These are phyloP conservation scores for Ectemnius cavifrons DNA, from an alignment of 2,888 invertebrate species.

Conservation along the genomic window DNA sequence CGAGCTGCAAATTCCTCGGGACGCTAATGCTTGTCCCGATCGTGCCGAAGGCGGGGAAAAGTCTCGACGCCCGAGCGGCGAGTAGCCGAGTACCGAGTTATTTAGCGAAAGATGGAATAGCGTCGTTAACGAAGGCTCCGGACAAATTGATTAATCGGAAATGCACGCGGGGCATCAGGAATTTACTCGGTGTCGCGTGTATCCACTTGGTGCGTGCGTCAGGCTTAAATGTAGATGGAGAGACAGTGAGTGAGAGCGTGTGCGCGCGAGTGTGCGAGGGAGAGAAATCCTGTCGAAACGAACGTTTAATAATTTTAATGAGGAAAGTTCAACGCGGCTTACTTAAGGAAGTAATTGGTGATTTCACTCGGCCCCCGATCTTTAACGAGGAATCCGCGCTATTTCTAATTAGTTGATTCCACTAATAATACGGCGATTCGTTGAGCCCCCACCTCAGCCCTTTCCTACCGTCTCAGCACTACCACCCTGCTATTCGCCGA, in stretches of 20 bases:
- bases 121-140: slow-evolving; percentile 39
- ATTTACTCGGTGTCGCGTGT: slow-evolving; percentile 21
- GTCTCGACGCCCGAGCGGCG: neutral
- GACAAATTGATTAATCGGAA: slow-evolving; percentile 50
- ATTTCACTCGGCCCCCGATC: slow-evolving; percentile 57
- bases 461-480: neutral
- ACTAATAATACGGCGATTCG: slow-evolving; percentile 57
- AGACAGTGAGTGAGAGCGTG: no score
- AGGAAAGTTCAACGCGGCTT: slow-evolving; percentile 61
- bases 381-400: slow-evolving; percentile 61
- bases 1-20: neutral
- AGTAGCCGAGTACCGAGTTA: slow-evolving; percentile 19
- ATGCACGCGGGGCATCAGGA: slow-evolving; percentile 22
- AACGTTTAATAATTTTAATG: slow-evolving; percentile 63
- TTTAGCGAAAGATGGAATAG: slow-evolving; percentile 1
- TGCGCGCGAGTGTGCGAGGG: no score
- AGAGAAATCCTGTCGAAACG: slow-evolving; percentile 35
- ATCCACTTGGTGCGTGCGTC: slow-evolving; percentile 33
- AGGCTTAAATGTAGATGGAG: slow-evolving; percentile 45
- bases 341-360: slow-evolving; percentile 62
- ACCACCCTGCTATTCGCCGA: neutral
- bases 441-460: neutral
- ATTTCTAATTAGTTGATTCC: slow-evolving; percentile 64
- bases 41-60: neutral
- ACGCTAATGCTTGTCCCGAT: neutral